Conservation (phyloP, 2,888 invertebrate genomes). For the Heliconius sara region DNA sequence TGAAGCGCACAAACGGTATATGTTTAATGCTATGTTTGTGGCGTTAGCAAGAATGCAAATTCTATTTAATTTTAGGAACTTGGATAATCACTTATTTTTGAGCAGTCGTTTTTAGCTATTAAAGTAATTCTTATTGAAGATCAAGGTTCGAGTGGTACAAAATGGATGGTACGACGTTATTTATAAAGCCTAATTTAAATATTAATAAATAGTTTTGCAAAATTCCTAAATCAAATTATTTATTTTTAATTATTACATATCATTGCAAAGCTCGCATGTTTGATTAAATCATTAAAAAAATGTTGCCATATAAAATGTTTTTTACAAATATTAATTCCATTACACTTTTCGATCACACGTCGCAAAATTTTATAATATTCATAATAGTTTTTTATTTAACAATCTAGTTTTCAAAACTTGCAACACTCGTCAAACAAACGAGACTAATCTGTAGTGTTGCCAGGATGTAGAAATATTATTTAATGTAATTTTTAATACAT, state of each 20-base stretch:
- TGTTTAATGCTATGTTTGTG: background rate
- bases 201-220: constrained; percentile 14
- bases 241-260: constrained; percentile 1
- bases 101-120: constrained; percentile 35
- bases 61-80: constrained; percentile 44
- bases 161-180: constrained; percentile 8
- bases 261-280: constrained; percentile 22
- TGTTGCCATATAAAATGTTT: constrained; percentile 1
- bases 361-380: constrained; percentile 17
- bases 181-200: constrained; percentile 12
- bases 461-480: constrained; percentile 9
- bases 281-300: constrained; percentile 2
- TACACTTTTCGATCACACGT: constrained; percentile 1
- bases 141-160: constrained; percentile 9
- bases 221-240: constrained; percentile 9
- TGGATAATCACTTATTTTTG: constrained; percentile 39
- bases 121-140: constrained; percentile 10
- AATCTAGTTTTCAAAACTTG: constrained; percentile 16
- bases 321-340: constrained; percentile 21
- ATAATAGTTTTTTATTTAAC: constrained; percentile 1
- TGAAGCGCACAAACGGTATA: background rate
- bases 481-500: background rate
- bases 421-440: background rate
- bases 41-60: constrained; percentile 32
- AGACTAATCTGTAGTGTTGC: constrained; percentile 24